Conservation (phyloP, 2,797 vertebrate species). For the Trichosurus vulpecula region DNA sequence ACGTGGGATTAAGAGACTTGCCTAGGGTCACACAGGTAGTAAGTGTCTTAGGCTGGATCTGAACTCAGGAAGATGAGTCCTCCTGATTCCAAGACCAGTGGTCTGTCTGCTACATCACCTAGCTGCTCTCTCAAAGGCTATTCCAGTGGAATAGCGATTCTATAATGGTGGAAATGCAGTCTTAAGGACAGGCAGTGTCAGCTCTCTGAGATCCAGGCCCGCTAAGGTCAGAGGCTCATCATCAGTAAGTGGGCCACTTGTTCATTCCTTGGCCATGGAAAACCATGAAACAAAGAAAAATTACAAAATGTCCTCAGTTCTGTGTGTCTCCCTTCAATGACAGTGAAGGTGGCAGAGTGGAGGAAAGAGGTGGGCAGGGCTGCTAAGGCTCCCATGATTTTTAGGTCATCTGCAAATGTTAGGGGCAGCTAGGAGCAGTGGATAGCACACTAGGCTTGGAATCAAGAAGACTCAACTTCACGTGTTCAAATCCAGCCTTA, state of each 20-base stretch:
- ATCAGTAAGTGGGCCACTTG: neutral
- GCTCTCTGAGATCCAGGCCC: neutral
- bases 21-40: neutral
- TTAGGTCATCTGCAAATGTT: neutral
- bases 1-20: neutral
- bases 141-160: neutral
- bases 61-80: neutral
- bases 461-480: neutral
- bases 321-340: neutral
- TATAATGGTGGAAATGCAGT: neutral
- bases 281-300: neutral
- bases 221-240: neutral
- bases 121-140: neutral
- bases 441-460: neutral
- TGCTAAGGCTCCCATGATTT: neutral
- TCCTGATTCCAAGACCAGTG: neutral
- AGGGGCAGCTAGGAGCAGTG: neutral
- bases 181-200: neutral
- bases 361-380: neutral
- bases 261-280: neutral
- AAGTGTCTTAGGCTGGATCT: neutral
- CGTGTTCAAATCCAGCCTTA: neutral
- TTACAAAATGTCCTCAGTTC: neutral
- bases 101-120: neutral
- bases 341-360: neutral